A percentile compares a stretch with the other conserved stretches of the same genome.
These are phyloP conservation scores for Drosophila silvestris DNA, from an alignment of 2,888 invertebrate genomes.

Conservation along the genomic window DNA sequence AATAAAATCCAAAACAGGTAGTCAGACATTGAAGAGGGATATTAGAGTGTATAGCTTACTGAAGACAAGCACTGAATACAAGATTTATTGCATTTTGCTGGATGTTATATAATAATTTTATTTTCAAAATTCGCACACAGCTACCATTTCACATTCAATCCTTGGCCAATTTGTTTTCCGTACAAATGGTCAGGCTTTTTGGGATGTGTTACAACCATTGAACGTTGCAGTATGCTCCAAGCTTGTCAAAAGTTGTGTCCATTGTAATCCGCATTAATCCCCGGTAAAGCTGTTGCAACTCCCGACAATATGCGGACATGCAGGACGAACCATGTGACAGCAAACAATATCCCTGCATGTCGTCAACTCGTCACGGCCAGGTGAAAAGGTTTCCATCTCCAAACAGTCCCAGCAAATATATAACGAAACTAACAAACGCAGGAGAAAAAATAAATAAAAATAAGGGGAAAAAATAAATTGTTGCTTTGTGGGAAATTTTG, in stretches of 20 bases:
- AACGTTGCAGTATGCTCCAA: conserved; percentile 20
- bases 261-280: conserved; percentile 67
- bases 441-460: neutral
- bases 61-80: neutral
- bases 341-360: conserved; percentile 19
- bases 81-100: neutral
- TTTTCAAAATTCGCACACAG: neutral
- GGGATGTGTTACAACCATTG: conserved; percentile 9
- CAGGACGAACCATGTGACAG: conserved; percentile 22
- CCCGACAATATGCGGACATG: conserved; percentile 54
- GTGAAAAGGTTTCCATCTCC: conserved; percentile 12
- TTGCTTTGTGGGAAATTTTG: conserved; percentile 10
- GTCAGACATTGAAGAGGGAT: neutral
- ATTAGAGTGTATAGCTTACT: neutral
- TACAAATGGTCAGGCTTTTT: neutral
- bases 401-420: conserved; percentile 29
- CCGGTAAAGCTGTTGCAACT: conserved; percentile 52
- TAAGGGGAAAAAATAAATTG: conserved; percentile 20
- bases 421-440: conserved; percentile 22
- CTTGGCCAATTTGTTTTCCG: neutral
- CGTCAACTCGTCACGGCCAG: conserved; percentile 9
- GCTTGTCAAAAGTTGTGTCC: conserved; percentile 53
- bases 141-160: neutral
- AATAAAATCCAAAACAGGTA: conserved; percentile 16
- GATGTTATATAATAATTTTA: conserved; percentile 1